A percentile compares a stretch with the other conserved stretches of the same genome.
Conservation (phyloP, 2,888 invertebrate species). For the Pseudeuparius sepicola region DNA sequence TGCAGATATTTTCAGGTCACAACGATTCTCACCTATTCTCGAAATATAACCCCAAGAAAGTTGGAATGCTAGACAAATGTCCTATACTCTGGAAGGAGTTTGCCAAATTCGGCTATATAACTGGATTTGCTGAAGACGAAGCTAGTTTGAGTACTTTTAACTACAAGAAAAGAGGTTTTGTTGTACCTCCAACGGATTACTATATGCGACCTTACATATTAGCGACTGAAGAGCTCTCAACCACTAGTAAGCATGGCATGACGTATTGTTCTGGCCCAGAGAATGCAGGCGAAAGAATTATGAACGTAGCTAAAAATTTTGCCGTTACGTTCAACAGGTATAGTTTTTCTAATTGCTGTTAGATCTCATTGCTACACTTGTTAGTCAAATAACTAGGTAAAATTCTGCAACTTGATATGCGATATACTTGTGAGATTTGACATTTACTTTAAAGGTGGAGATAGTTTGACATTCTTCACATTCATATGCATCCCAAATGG, state of each 20-base stretch:
- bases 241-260: conserved; percentile 42
- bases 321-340: conserved; percentile 49
- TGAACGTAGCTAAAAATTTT: conserved; percentile 60
- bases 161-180: conserved; percentile 62
- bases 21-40: too few relatives aligned
- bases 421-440: too few relatives aligned
- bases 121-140: conserved; percentile 73
- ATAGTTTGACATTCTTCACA: too few relatives aligned
- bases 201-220: conserved; percentile 66
- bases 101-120: conserved; percentile 58
- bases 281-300: conserved; percentile 55
- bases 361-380: too few relatives aligned
- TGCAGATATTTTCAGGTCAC: too few relatives aligned
- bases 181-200: conserved; percentile 66
- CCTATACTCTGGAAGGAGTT: conserved; percentile 72
- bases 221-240: conserved; percentile 50
- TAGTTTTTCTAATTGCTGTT: too few relatives aligned
- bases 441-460: too few relatives aligned
- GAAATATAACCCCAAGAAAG: too few relatives aligned
- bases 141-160: conserved; percentile 64
- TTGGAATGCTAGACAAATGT: conserved; percentile 54
- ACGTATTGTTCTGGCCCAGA: conserved; percentile 53
- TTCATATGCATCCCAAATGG: too few relatives aligned
- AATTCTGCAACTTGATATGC: too few relatives aligned
- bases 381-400: too few relatives aligned